phyloP scores from a whole-genome alignment of 1,140 invertebrate species.

The Mycetomoellerius zeteki region DNA sequence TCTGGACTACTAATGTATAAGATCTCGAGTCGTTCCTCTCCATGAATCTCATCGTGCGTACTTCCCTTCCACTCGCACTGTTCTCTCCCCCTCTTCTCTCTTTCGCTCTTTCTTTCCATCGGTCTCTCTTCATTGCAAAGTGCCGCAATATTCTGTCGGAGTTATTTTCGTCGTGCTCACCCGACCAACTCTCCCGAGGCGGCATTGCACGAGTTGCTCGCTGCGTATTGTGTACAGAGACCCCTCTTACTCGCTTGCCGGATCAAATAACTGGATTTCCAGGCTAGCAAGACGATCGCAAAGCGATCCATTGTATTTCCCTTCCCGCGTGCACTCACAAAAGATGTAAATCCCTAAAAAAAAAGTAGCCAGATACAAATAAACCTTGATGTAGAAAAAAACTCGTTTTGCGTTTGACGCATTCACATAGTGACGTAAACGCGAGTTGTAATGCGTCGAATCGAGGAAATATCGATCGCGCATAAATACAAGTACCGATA shows the following conservation, averaged over 20 bases:
- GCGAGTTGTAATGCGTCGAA: too few species aligned
- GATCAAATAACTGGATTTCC: conserved; percentile 74
- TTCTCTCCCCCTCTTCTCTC: conserved; percentile 25
- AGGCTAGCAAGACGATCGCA: conserved; percentile 71
- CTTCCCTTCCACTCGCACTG: conserved; percentile 29
- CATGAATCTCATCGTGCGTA: conserved; percentile 7
- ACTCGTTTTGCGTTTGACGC: too few species aligned
- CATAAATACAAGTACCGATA: conserved; percentile 8
- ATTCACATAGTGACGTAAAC: too few species aligned
- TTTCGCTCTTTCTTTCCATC: conserved; percentile 46
- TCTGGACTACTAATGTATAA: conserved; percentile 1
- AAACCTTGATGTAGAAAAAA: too few species aligned
- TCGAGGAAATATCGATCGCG: conserved; percentile 10
- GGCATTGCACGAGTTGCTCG: conserved; percentile 70
- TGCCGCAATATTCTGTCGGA: conserved; percentile 78
- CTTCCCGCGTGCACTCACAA: too few species aligned
- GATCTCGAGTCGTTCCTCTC: conserved; percentile 13
- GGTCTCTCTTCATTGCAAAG: conserved; percentile 73
- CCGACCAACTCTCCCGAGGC: conserved; percentile 74
- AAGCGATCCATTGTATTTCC: conserved; percentile 44
- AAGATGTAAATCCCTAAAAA: too few species aligned
- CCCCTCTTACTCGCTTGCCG: conserved; percentile 46
- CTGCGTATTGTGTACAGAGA: conserved; percentile 71
- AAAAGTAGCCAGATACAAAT: too few species aligned
- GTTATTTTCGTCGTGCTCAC: conserved; percentile 78